phyloP scores from a whole-genome alignment of 2,888 invertebrate species.

The Oeneis ivallda region DNA sequence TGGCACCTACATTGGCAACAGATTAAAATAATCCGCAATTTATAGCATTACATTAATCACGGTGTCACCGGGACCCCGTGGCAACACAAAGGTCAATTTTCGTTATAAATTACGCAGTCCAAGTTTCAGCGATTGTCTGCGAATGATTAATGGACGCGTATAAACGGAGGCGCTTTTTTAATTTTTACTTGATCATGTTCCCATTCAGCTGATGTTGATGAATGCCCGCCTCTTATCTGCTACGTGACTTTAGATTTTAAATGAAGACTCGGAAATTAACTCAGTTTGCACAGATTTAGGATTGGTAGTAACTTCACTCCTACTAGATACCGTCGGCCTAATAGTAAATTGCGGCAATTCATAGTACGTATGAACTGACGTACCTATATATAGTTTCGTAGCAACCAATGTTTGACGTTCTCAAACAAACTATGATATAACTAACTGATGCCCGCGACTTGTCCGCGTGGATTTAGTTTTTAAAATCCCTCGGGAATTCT shows the following conservation, averaged over 20 bases:
- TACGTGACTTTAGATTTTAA: slow-evolving; percentile 4
- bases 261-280: background rate
- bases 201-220: slow-evolving; percentile 16
- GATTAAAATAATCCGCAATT: background rate
- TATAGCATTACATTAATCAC: slow-evolving; percentile 13
- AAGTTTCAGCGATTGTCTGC: slow-evolving; percentile 33
- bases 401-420: no score
- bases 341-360: no score
- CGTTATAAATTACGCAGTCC: slow-evolving; percentile 15
- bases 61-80: background rate
- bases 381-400: no score
- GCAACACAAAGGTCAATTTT: slow-evolving; percentile 16
- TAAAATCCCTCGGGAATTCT: no score
- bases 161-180: slow-evolving; percentile 36
- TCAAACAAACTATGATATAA: no score
- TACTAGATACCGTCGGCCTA: no score
- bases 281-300: background rate
- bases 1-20: background rate
- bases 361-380: no score
- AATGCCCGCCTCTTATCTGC: slow-evolving; percentile 2
- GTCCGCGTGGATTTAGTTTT: no score
- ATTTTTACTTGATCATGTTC: slow-evolving; percentile 42
- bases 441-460: no score
- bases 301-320: background rate
- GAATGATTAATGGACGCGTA: slow-evolving; percentile 40